Evolutionary conservation across 2,888 invertebrate species (phyloP).

Genomic region (Drosophila fungiperda): DNA sequence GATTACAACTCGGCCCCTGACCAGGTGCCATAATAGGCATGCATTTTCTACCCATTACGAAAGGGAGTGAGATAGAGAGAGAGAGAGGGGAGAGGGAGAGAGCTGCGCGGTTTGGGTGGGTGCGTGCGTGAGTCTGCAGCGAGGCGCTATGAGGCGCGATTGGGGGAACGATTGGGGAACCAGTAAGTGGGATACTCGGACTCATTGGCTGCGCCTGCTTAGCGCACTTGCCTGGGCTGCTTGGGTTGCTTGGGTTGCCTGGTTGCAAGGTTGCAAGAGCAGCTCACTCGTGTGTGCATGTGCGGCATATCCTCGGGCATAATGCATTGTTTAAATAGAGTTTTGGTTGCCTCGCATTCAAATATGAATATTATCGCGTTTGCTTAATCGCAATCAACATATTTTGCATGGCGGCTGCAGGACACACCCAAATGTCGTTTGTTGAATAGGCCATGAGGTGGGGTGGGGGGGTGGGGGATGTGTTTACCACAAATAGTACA

Average conservation of each 20-base stretch:
- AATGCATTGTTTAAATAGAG: constrained; percentile 81
- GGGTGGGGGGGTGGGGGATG: neutral
- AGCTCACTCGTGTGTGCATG: constrained; percentile 30
- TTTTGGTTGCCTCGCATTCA: constrained; percentile 65
- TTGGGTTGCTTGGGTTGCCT: neutral
- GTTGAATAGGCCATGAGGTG: constrained; percentile 7
- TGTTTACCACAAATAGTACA: neutral
- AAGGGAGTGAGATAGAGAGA: neutral
- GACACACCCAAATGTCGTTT: constrained; percentile 56
- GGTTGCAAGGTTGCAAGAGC: constrained; percentile 20
- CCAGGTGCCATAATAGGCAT: constrained; percentile 78
- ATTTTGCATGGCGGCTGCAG: constrained; percentile 43
- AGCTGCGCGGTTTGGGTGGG: constrained; percentile 60
- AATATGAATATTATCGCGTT: constrained; percentile 81
- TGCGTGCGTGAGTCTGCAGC: constrained; percentile 64
- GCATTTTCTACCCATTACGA: constrained; percentile 70
- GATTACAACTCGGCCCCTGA: constrained; percentile 35
- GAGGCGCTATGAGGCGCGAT: constrained; percentile 19
- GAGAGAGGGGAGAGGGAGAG: neutral
- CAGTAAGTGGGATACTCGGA: constrained; percentile 34
- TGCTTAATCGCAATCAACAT: constrained; percentile 76
- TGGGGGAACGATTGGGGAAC: neutral
- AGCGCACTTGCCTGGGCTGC: constrained; percentile 27
- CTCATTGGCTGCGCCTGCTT: constrained; percentile 66
- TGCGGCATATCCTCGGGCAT: constrained; percentile 59